These are phyloP conservation scores for Berghia stephanieae DNA, from an alignment of 1,140 invertebrate genomes.

Conservation along the genomic window DNA sequence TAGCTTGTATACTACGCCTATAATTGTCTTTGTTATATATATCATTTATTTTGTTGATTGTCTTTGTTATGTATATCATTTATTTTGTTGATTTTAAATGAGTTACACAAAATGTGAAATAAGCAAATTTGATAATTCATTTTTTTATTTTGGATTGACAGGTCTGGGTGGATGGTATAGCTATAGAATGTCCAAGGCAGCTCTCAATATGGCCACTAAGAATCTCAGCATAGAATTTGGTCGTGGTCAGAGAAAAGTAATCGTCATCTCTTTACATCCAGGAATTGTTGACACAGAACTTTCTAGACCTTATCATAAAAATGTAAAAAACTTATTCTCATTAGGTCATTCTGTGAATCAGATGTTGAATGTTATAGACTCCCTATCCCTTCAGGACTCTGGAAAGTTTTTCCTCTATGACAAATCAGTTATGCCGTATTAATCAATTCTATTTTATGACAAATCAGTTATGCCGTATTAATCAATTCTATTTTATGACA, in stretches of 20 bases:
- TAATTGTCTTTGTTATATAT: no score
- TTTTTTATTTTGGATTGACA: no score
- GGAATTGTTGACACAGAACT: constrained; percentile 63
- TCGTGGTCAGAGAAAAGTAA: constrained; percentile 53
- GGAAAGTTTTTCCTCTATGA: constrained; percentile 58
- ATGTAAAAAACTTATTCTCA: constrained; percentile 57
- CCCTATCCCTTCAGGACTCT: constrained; percentile 50
- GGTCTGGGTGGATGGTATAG: constrained; percentile 64
- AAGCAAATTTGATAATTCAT: no score
- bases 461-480: constrained; percentile 47
- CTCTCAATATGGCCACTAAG: constrained; percentile 63
- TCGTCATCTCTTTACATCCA: constrained; percentile 59
- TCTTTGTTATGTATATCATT: no score
- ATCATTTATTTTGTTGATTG: no score
- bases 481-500: constrained; percentile 51
- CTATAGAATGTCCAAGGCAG: constrained; percentile 62
- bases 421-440: constrained; percentile 46
- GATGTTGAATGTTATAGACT: constrained; percentile 56
- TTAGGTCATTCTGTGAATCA: constrained; percentile 54
- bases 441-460: constrained; percentile 50
- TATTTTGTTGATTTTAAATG: no score
- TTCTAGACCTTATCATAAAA: constrained; percentile 61
- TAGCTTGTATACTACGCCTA: no score
- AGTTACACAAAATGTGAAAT: no score
- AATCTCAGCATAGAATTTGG: constrained; percentile 62